Conservation (phyloP, 2,113 vertebrate genomes). For the Mastomys coucha region DNA sequence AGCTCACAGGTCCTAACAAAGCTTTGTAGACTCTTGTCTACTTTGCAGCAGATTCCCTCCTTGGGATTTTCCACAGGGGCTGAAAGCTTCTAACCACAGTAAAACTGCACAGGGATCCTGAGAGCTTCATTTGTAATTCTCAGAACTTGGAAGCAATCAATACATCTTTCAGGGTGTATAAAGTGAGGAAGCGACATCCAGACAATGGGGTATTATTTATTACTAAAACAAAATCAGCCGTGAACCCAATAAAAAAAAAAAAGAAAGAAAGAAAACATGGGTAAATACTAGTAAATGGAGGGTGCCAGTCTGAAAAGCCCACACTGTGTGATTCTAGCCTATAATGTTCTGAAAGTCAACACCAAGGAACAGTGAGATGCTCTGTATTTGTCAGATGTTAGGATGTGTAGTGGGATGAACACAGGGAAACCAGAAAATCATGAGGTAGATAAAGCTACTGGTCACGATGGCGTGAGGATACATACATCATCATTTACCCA, state of each 20-base stretch:
- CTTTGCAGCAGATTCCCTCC: neutral
- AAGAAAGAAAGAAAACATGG: neutral
- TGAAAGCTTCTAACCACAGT: neutral
- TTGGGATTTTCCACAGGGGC: neutral
- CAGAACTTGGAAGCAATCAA: neutral
- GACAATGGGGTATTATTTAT: neutral
- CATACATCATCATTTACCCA: neutral
- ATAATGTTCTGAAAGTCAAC: neutral
- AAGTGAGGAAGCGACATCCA: neutral
- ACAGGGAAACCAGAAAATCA: neutral
- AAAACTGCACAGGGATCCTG: neutral
- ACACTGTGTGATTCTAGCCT: neutral
- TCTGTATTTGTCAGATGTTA: neutral
- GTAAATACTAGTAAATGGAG: neutral
- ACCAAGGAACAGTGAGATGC: neutral
- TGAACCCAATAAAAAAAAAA: neutral
- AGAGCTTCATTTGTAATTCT: neutral
- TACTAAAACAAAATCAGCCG: neutral
- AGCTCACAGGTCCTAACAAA: neutral
- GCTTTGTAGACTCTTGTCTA: neutral
- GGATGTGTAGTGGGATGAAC: neutral
- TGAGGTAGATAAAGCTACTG: neutral
- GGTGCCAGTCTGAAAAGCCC: neutral
- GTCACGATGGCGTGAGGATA: neutral
- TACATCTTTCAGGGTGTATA: neutral